Conservation (phyloP, 2,113 vertebrate species). For the Crotalus viridis region DNA sequence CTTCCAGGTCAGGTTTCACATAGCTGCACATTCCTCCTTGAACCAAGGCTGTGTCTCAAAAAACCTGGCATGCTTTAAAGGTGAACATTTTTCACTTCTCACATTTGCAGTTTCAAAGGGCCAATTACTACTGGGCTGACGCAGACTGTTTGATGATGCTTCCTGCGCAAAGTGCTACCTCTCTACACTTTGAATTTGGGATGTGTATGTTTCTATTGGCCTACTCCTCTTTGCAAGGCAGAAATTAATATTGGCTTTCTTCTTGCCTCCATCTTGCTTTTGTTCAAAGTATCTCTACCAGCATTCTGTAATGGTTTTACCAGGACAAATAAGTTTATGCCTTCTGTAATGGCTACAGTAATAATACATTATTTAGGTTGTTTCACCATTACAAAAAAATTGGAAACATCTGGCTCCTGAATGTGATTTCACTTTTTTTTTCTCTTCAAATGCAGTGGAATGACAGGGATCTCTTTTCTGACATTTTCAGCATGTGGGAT, state of each 20-base stretch:
- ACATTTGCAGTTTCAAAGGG: constrained; percentile 73
- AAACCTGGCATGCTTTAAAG: constrained; percentile 66
- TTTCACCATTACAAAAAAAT: constrained; percentile 58
- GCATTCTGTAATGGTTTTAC: constrained; percentile 58
- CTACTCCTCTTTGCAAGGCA: constrained; percentile 53
- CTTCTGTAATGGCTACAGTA: constrained; percentile 56
- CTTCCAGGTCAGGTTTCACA: constrained; percentile 73
- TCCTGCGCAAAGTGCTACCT: constrained; percentile 65
- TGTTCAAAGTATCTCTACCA: constrained; percentile 65
- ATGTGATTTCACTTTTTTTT: constrained; percentile 22
- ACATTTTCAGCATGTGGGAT: not conserved
- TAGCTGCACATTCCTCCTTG: constrained; percentile 73
- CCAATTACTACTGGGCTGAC: constrained; percentile 62
- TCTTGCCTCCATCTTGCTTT: constrained; percentile 56
- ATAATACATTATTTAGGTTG: constrained; percentile 56
- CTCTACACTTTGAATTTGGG: constrained; percentile 43
- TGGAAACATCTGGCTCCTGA: constrained; percentile 54
- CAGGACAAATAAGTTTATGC: constrained; percentile 48
- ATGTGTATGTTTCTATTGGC: constrained; percentile 46
- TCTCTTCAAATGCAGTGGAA: constrained; percentile 37
- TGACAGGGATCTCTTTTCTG: constrained; percentile 24
- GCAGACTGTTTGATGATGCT: constrained; percentile 65
- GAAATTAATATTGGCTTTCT: constrained; percentile 50
- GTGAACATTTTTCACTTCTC: constrained; percentile 71
- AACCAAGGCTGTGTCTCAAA: constrained; percentile 69